phyloP scores from a whole-genome alignment of 2,888 invertebrate genomes.

The Cephus spinipes region DNA sequence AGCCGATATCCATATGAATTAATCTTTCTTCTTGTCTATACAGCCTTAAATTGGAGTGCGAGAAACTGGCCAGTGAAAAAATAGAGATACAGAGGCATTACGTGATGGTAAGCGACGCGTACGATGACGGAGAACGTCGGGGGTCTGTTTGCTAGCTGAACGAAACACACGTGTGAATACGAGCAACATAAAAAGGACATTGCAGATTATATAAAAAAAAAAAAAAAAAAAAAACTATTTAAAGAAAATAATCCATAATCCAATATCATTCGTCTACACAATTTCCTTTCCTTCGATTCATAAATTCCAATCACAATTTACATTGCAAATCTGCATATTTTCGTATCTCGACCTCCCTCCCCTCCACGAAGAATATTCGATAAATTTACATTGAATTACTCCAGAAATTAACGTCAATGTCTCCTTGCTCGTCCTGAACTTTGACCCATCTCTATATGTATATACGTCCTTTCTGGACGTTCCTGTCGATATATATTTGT shows the following conservation, averaged over 20 bases:
- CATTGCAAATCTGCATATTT: background rate
- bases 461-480: background rate
- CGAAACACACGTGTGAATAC: conserved; percentile 15
- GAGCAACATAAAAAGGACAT: background rate
- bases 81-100: conserved; percentile 91
- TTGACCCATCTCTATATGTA: background rate
- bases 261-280: too few species aligned
- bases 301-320: background rate
- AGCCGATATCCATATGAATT: conserved; percentile 20
- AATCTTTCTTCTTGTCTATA: conserved; percentile 32
- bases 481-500: background rate
- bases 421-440: background rate
- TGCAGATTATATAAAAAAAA: background rate
- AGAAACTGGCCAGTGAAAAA: conserved; percentile 89
- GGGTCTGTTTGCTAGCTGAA: background rate
- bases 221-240: background rate
- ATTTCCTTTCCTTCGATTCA: too few species aligned
- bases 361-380: background rate
- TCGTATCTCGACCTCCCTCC: background rate
- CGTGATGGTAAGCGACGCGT: conserved; percentile 79
- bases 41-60: conserved; percentile 88
- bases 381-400: background rate
- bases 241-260: too few species aligned
- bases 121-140: conserved; percentile 26
- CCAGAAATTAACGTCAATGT: background rate